Base-by-base conservation (phyloP, 2,888 invertebrate genomes). In the Syrphus vitripennis region DNA sequence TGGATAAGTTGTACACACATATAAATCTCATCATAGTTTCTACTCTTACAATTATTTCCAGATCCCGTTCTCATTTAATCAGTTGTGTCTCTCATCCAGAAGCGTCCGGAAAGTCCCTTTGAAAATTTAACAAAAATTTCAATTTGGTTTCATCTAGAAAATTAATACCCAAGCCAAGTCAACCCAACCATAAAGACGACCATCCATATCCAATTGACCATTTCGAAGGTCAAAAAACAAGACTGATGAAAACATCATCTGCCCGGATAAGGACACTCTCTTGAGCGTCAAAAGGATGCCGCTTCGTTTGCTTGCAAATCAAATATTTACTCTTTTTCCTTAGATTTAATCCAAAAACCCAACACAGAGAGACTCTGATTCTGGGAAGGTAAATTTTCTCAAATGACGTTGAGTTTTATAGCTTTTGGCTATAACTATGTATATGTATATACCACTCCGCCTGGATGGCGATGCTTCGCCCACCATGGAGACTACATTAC, bases 271-370 rank as follows among this genome's bases (percentile, higher is more conserved):
- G 71, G 71, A 76, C 67, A 48, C 19, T n/a, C n/a, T n/a, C n/a
- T 37, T 53, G 57, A 57, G n/a, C 21, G n/a, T 67, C 31, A 72
- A 71, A 16, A 50, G 50, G 57, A 57, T 42, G 12, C 24, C 16
- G n/a, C 57, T 50, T 48, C 31, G 40, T 45, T 59, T 50, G 67
- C 74, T 80, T 71, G 50, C 76, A 84, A 76, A 84, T 84, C 84
- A 84, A 84, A 81, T 84, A 84, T 84, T 84, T 76, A 84, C 80
- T 80, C 69, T 45, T 40, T 65, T 48, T 67, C 76, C 59, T 75
- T 50, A 65, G 69, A 57, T 83, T 63, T 63, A 78, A 83, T 71
- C 75, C 57, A 3, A 45, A 37, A 34, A n/a, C 55, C 57, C 34
- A 24, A 59, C 57, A 57, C 19, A 14, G 21, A 26, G 12, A 34